Percentiles rank a stretch among this genome's conserved stretches.
phyloP scores from a whole-genome alignment of 1,140 invertebrate species.

The Zaprionus kolodkinae region DNA sequence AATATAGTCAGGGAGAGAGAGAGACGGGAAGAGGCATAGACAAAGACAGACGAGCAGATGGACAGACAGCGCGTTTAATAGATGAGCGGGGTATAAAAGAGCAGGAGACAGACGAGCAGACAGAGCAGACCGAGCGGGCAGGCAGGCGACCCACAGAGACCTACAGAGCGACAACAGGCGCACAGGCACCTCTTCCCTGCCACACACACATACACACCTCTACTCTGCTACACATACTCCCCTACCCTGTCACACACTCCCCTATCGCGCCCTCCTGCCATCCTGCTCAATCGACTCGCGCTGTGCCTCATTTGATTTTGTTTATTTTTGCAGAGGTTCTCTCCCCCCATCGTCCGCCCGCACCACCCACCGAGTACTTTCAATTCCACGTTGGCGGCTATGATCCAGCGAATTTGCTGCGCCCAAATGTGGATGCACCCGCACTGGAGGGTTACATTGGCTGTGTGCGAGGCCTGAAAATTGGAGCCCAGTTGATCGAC shows the following conservation, averaged over 20 bases:
- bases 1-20: conserved; percentile 16
- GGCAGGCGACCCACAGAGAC: too few relatives aligned
- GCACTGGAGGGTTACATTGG: conserved; percentile 91
- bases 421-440: conserved; percentile 86
- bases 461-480: conserved; percentile 94
- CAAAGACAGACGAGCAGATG: not conserved
- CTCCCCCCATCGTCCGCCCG: conserved; percentile 92
- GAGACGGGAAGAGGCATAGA: not conserved
- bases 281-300: not conserved
- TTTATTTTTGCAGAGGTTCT: conserved; percentile 89
- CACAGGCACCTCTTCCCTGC: not conserved
- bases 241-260: too few relatives aligned
- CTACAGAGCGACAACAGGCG: too few relatives aligned
- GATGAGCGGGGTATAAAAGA: not conserved
- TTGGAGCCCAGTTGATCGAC: conserved; percentile 91
- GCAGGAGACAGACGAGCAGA: too few relatives aligned
- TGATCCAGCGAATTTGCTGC: conserved; percentile 89
- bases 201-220: conserved; percentile 1
- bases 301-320: conserved; percentile 72
- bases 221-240: not conserved
- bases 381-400: conserved; percentile 95
- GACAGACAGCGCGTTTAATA: not conserved
- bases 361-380: conserved; percentile 93
- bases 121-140: too few relatives aligned
- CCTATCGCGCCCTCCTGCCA: too few relatives aligned